Evolutionary conservation across 2,888 invertebrate genomes (phyloP), one percentile per base, ranked within the genome.

Genomic region (Rosalia funebris): DNA sequence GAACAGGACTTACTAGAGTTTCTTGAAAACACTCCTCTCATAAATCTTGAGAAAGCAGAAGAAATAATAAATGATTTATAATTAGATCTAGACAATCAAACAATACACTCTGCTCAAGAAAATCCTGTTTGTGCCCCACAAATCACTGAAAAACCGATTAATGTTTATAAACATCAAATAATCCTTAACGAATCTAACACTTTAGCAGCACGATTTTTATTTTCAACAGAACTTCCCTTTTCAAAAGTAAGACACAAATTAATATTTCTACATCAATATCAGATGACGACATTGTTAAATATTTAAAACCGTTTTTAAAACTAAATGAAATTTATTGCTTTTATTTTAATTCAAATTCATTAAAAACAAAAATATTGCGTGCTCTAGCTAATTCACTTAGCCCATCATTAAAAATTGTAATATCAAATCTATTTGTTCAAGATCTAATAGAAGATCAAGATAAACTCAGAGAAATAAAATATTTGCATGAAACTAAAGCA

Each of bases 401-500:
- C n/a, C n/a, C n/a, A n/a, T n/a, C n/a, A n/a, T n/a, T n/a, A n/a
- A n/a, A n/a, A n/a, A n/a, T n/a, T n/a, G n/a, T n/a, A n/a, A n/a
- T n/a, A n/a, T n/a, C n/a, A n/a, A n/a, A n/a, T n/a, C n/a, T n/a
- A n/a, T n/a, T n/a, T n/a, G n/a, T 37, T 2, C 3, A 7, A 2
- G 37, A 12, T 10, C 7, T 37, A 37, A 7, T 15, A 37, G n/a
- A 34, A 11, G n/a, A 4, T 2, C 14, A 37, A 12, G 37, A 37
- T 34, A 16, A 54, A 17, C 42, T 42, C 11, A 16, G 42, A 42
- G 14, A 42, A 15, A 10, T 42, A 12, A 32, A 41, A 15, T 53
- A 42, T 34, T 34, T 36, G 32, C 45, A 54, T 19, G 37, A 45
- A 45, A 11, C 10, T 9, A 42, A 54, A n/a, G 25, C 53, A 19